Evolutionary conservation across 2,888 invertebrate genomes (phyloP), one percentile per base, ranked within the genome.

Genomic region (Tetragonula carbonaria): DNA sequence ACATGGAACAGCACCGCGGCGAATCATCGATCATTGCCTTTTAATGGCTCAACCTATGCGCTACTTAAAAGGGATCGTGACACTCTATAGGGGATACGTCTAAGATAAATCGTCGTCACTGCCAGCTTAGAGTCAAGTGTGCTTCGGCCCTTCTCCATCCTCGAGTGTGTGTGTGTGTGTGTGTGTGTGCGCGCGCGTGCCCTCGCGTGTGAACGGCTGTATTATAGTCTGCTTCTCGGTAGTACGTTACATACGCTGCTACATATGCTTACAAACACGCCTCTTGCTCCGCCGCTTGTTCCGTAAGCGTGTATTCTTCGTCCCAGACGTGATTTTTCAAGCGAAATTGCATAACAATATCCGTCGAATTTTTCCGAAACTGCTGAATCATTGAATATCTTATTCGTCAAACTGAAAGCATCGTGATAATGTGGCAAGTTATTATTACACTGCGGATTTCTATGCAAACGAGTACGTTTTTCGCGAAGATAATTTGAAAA

Each of bases 1-100:
- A 85, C 85, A 70, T 63, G 80, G 83, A 80, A 86, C 73, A 78
- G 87, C 82, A 88, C 90, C 90, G 90, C 87, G 87, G 89, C 87
- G 87, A 90, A 91, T 92, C 93, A 93, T 93, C 93, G 92, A 93
- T 93, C 93, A 93, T 93, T 88, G 91, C 86, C 80, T 88, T 85
- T 88, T 87, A 89, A 90, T 87, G 88, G 88, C 82, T 83, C 84
- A 81, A 78, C 82, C 78, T 75, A 75, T 73, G 81, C 77, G 79
- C 84, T 85, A 84, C 82, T 86, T 86, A 88, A 87, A 91, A 90
- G 84, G 86, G 88, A 86, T 83, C 86, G 78, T 79, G 85, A 86
- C 88, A 79, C 85, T 80, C 81, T 85, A 87, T 88, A 86, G 78
- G 78, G 86, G 85, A 87, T 81, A 84, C 83, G 87, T 87, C 82